phyloP scores from a whole-genome alignment of 2,113 vertebrate species.

The Stomatorhinus ivindoensis region DNA sequence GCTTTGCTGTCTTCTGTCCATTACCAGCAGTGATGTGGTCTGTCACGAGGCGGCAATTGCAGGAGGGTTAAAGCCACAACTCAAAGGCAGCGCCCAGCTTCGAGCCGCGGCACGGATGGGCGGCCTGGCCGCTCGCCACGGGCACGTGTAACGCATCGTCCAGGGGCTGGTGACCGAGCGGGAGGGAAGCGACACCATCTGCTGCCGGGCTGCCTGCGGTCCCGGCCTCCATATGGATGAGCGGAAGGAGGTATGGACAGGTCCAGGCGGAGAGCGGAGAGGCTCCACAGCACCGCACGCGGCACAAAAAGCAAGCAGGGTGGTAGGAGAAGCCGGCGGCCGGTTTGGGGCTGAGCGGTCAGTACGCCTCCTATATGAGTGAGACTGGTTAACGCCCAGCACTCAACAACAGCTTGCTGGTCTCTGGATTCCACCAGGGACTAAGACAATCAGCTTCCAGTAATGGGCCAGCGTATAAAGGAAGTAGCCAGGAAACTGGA shows the following conservation, averaged over 20 bases:
- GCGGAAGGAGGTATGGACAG: neutral
- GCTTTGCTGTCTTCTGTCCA: neutral
- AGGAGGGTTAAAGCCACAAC: neutral
- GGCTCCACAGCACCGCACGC: neutral
- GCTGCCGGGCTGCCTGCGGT: constrained; percentile 4
- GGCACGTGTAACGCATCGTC: neutral
- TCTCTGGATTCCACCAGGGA: neutral
- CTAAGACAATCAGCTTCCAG: neutral
- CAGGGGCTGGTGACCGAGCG: neutral
- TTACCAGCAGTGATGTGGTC: neutral
- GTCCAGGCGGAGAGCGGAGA: neutral
- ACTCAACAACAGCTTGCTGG: neutral
- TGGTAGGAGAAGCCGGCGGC: neutral
- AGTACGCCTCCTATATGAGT: neutral
- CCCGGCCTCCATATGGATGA: neutral
- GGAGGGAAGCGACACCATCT: constrained; percentile 18
- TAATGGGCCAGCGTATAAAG: neutral
- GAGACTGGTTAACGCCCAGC: neutral
- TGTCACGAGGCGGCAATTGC: neutral
- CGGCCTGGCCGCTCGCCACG: neutral
- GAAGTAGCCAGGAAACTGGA: neutral
- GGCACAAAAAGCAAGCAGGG: neutral
- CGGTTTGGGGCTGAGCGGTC: neutral
- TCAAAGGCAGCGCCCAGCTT: neutral
- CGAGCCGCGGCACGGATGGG: neutral